These are phyloP conservation scores for Grammomys dolichurus DNA, from an alignment of 2,113 vertebrate genomes.

Conservation along the genomic window DNA sequence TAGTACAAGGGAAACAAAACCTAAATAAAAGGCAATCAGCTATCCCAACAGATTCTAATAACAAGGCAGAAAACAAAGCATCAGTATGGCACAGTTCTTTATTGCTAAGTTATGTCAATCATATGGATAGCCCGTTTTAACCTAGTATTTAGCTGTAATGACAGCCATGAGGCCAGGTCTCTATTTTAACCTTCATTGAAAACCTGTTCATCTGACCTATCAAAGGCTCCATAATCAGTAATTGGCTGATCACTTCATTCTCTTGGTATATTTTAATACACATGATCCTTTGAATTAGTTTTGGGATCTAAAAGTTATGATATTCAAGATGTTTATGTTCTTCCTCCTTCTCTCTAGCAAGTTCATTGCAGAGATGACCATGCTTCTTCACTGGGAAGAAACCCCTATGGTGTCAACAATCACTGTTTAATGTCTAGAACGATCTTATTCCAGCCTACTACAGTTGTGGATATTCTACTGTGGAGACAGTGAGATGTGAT, in stretches of 20 bases:
- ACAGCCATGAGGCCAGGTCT: background rate
- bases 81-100: background rate
- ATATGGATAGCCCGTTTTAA: background rate
- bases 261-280: conserved; percentile 24
- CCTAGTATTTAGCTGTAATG: background rate
- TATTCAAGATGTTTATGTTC: conserved; percentile 6
- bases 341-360: background rate
- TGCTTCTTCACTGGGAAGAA: background rate
- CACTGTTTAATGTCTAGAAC: background rate
- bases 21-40: background rate
- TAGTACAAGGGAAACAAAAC: background rate
- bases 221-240: background rate
- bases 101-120: background rate
- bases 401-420: background rate
- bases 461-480: background rate
- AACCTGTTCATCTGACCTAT: conserved; percentile 8
- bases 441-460: conserved; percentile 8
- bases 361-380: background rate
- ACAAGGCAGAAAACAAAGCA: background rate
- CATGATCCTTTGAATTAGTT: background rate
- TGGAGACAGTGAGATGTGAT: background rate
- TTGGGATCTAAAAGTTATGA: conserved; percentile 1
- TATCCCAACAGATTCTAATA: conserved; percentile 1
- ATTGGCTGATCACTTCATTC: background rate
- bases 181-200: background rate